Evolutionary conservation across 2,888 invertebrate genomes (phyloP).

Genomic region (Caenorhabditis becei): DNA sequence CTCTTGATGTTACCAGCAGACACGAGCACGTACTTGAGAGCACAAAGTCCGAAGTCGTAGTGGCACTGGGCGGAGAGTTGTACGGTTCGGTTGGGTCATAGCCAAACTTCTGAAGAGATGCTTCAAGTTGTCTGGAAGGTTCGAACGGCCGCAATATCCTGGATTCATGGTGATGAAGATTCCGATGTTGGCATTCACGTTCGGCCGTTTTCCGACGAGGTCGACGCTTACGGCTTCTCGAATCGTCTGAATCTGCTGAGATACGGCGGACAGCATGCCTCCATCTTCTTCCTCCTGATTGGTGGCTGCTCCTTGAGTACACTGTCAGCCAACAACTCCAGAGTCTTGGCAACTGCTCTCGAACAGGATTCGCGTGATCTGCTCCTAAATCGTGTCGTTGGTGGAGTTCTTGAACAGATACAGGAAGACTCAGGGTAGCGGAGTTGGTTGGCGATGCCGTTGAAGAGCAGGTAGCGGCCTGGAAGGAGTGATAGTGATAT

Average conservation of each 20-base stretch:
- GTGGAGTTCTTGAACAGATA: slow-evolving; percentile 92
- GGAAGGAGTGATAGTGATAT: slow-evolving; percentile 84
- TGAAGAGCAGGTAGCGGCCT: slow-evolving; percentile 91
- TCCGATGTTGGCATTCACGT: slow-evolving; percentile 98
- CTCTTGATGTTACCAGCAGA: slow-evolving; percentile 99
- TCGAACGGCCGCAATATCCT: slow-evolving; percentile 98
- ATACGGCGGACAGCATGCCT: slow-evolving; percentile 99
- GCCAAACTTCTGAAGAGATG: slow-evolving; percentile 98
- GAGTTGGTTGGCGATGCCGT: slow-evolving; percentile 98
- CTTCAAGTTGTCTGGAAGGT: slow-evolving; percentile 98
- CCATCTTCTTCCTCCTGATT: slow-evolving; percentile 93
- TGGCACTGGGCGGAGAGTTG: slow-evolving; percentile 98
- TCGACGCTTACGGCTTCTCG: slow-evolving; percentile 84
- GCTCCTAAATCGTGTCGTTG: slow-evolving; percentile 82
- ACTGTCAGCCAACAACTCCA: slow-evolving; percentile 97
- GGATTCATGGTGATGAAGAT: slow-evolving; percentile 99
- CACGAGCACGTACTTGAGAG: slow-evolving; percentile 96
- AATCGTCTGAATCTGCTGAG: slow-evolving; percentile 99
- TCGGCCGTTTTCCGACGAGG: slow-evolving; percentile 93
- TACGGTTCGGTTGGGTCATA: slow-evolving; percentile 97
- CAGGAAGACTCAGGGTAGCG: slow-evolving; percentile 97
- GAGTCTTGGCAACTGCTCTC: slow-evolving; percentile 96
- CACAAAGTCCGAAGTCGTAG: slow-evolving; percentile 97
- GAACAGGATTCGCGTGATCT: slow-evolving; percentile 87
- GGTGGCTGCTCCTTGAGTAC: slow-evolving; percentile 98